phyloP scores from a whole-genome alignment of 1,140 invertebrate species.

The Drosophila elegans region DNA sequence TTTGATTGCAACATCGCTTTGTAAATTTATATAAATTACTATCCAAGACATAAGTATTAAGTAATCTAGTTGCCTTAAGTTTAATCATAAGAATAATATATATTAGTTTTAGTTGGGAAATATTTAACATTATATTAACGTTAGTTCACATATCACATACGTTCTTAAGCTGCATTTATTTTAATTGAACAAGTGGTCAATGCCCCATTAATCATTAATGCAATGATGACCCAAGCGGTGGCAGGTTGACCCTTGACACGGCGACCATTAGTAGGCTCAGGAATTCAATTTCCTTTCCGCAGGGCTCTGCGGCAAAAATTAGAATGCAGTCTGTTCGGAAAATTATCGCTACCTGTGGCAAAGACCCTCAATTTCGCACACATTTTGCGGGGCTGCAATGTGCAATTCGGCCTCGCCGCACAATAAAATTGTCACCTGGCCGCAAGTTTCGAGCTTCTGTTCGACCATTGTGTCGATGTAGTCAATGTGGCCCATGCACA shows the following conservation, averaged over 20 bases:
- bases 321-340: slow-evolving; percentile 38
- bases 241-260: background rate
- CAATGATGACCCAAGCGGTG: slow-evolving; percentile 1
- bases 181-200: background rate
- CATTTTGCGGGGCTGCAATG: slow-evolving; percentile 18
- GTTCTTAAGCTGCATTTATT: background rate
- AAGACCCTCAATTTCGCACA: background rate
- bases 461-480: too few species aligned
- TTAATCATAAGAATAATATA: too few species aligned
- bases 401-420: background rate
- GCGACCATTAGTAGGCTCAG: slow-evolving; percentile 6
- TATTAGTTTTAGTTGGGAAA: too few species aligned
- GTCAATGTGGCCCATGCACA: background rate
- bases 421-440: slow-evolving; percentile 6
- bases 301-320: slow-evolving; percentile 15
- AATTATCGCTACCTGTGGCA: slow-evolving; percentile 21
- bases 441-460: too few species aligned
- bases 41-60: background rate
- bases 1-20: too few species aligned
- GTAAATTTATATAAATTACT: background rate
- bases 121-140: too few species aligned
- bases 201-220: slow-evolving; percentile 19
- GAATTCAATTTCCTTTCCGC: slow-evolving; percentile 8
- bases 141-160: background rate
- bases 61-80: too few species aligned